These are phyloP conservation scores for Chrysoperla carnea DNA, from an alignment of 1,140 invertebrate genomes.

Conservation along the genomic window DNA sequence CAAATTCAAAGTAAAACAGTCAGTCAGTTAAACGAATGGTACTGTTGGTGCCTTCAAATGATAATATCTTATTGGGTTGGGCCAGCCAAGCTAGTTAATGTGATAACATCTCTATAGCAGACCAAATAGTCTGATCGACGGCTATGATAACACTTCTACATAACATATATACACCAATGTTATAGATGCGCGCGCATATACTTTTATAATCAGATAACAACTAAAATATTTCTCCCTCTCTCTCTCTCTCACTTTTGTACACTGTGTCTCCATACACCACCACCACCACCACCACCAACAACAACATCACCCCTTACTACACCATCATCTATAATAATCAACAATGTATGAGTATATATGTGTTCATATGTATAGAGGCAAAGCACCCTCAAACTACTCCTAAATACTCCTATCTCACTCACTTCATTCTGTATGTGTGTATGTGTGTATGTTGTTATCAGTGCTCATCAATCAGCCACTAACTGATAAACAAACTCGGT, in stretches of 20 bases:
- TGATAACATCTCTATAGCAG: constrained; percentile 16
- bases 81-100: constrained; percentile 16
- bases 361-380: no score
- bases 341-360: no score
- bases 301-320: neutral
- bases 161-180: constrained; percentile 1
- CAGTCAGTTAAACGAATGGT: no score
- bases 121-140: constrained; percentile 15
- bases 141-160: constrained; percentile 7
- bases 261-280: neutral
- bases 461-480: constrained; percentile 18
- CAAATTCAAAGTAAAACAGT: no score
- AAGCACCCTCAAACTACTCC: no score
- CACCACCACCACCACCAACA: constrained; percentile 1
- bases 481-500: constrained; percentile 20
- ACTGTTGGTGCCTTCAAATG: neutral
- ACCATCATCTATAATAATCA: no score
- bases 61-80: constrained; percentile 8
- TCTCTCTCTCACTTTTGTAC: no score
- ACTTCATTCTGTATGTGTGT: no score
- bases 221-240: no score
- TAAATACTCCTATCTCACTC: no score
- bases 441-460: constrained; percentile 13
- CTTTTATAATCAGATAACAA: neutral
- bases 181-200: constrained; percentile 3